A percentile compares a stretch with the other conserved stretches of the same genome.
Conservation (phyloP, 2,888 invertebrate species). For the Sminthurinus aureus region DNA sequence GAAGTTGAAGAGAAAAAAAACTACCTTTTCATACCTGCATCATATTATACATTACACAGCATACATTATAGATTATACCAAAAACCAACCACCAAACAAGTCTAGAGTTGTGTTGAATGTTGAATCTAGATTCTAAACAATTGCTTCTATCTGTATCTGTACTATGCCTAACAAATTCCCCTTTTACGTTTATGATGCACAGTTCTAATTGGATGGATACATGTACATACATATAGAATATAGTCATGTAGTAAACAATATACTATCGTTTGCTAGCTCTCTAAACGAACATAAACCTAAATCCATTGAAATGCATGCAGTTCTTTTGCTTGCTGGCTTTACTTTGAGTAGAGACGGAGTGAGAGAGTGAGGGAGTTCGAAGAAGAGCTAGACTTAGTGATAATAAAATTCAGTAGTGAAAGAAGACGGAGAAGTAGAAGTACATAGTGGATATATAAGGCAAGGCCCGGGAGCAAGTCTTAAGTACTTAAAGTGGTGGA, state of each 20-base stretch:
- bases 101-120: conserved; percentile 6
- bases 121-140: neutral
- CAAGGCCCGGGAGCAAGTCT: conserved; percentile 16
- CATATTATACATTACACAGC: neutral
- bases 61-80: neutral
- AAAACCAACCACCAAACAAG: neutral
- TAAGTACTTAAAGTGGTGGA: neutral
- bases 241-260: too few relatives aligned
- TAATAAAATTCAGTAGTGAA: conserved; percentile 15
- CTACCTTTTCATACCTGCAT: conserved; percentile 29
- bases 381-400: neutral
- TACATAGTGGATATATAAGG: neutral
- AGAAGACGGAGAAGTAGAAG: neutral
- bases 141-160: too few relatives aligned
- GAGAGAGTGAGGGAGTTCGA: neutral
- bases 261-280: too few relatives aligned
- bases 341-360: too few relatives aligned
- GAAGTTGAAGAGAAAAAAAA: conserved; percentile 1
- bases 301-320: too few relatives aligned
- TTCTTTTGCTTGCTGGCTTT: too few relatives aligned
- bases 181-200: too few relatives aligned
- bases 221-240: too few relatives aligned
- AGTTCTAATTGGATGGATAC: too few relatives aligned
- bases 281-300: too few relatives aligned
- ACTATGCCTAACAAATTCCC: too few relatives aligned